A percentile compares a stretch with the other conserved stretches of the same genome.
These are phyloP conservation scores for Felis chaus DNA, from an alignment of 2,113 vertebrate genomes.

Conservation along the genomic window DNA sequence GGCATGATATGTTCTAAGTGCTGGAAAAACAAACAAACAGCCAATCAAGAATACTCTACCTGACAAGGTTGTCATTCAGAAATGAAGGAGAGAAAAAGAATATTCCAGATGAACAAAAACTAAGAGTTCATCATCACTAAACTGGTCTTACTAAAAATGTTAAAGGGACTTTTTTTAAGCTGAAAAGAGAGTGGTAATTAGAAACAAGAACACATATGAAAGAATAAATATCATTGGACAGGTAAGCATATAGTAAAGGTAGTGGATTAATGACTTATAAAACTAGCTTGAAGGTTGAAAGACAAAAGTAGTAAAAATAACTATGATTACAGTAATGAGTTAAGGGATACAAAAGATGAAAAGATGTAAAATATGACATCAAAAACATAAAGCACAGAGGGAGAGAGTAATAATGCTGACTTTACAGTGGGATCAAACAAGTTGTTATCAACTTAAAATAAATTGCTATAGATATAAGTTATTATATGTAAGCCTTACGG, in stretches of 20 bases:
- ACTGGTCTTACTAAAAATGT: background rate
- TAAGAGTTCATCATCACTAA: background rate
- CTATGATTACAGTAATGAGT: background rate
- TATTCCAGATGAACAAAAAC: background rate
- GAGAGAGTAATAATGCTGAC: background rate
- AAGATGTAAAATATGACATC: background rate
- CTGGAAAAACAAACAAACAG: background rate
- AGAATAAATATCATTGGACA: background rate
- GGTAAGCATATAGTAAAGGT: background rate
- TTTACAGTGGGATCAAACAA: background rate
- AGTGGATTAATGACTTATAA: background rate
- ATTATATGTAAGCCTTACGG: background rate
- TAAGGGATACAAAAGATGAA: background rate
- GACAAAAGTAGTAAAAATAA: background rate
- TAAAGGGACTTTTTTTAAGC: background rate
- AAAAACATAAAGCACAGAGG: background rate
- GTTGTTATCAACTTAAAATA: background rate
- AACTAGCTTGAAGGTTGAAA: background rate
- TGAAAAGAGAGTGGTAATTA: background rate
- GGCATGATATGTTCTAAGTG: background rate
- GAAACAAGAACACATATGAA: background rate
- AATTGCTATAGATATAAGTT: background rate
- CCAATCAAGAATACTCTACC: background rate
- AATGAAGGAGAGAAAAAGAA: background rate
- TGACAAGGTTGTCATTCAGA: background rate